Evolutionary conservation across 35 echinoderm and acorn worm species (phyloP).

Genomic region (Strongylocentrotus purpuratus): DNA sequence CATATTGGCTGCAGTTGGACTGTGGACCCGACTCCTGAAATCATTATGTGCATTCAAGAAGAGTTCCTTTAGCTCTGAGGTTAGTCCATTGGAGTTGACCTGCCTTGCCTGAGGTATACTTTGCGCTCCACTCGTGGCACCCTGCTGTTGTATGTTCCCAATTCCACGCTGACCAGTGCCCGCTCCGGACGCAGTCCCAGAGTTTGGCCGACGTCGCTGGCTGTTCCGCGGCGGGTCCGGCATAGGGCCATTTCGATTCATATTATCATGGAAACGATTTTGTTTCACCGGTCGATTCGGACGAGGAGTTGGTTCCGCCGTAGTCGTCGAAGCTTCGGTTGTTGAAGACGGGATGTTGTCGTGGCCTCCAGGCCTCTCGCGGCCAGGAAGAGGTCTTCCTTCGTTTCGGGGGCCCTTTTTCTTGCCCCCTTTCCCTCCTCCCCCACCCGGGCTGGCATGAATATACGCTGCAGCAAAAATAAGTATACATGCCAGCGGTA

Average conservation of each 20-base stretch:
- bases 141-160: neutral
- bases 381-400: neutral
- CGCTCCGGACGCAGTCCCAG: neutral
- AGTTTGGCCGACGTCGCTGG: neutral
- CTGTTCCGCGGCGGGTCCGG: neutral
- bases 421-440: neutral
- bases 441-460: neutral
- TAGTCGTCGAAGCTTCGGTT: constrained; percentile 35
- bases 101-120: neutral
- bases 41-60: constrained; percentile 68
- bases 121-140: neutral
- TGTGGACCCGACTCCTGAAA: constrained; percentile 56
- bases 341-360: neutral
- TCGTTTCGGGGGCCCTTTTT: neutral
- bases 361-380: neutral
- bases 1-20: constrained; percentile 67
- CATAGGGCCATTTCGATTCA: constrained; percentile 5
- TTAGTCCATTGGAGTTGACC: constrained; percentile 29
- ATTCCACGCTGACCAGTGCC: neutral
- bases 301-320: constrained; percentile 19
- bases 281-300: neutral
- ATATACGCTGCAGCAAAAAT: neutral
- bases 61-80: constrained; percentile 46
- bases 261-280: neutral
- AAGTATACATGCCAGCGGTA: neutral